phyloP scores from a whole-genome alignment of 2,888 invertebrate genomes.

The Pemphredon lugubris region DNA sequence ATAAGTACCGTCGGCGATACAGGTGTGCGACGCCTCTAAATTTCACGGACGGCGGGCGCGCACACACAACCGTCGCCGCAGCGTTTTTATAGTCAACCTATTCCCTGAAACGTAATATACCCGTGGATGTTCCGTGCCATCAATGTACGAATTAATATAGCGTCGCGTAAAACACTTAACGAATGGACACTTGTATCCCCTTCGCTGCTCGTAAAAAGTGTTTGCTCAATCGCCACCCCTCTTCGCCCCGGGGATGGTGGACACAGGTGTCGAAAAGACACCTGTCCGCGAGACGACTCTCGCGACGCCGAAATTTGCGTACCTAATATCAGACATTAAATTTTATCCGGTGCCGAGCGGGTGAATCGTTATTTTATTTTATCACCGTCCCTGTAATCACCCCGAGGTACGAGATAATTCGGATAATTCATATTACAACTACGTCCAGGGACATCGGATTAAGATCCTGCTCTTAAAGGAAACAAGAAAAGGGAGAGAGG shows the following conservation, averaged over 20 bases:
- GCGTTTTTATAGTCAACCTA: conserved; percentile 15
- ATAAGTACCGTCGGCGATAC: conserved; percentile 7
- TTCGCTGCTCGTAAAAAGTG: conserved; percentile 41
- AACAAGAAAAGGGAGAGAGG: too few species aligned
- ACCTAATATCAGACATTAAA: conserved; percentile 27
- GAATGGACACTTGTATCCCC: conserved; percentile 29
- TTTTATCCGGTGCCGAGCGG: conserved; percentile 1
- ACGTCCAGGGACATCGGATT: too few species aligned
- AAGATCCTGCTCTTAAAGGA: too few species aligned
- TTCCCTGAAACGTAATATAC: conserved; percentile 13
- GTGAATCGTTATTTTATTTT: conserved; percentile 13
- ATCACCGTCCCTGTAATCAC: not conserved
- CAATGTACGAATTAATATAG: conserved; percentile 42
- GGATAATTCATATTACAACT: too few species aligned
- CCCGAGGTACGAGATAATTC: too few species aligned
- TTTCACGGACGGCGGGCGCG: conserved; percentile 3
- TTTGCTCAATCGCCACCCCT: conserved; percentile 48
- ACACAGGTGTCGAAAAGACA: conserved; percentile 55
- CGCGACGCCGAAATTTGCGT: conserved; percentile 14
- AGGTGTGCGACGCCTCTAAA: conserved; percentile 8
- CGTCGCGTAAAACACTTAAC: conserved; percentile 38
- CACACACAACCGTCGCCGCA: not conserved
- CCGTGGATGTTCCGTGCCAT: conserved; percentile 13
- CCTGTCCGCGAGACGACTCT: conserved; percentile 42
- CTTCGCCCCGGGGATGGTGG: conserved; percentile 7